A percentile compares a stretch with the other conserved stretches of the same genome.
Evolutionary conservation across 2,113 vertebrate genomes (phyloP).

Genomic region (Mesocricetus auratus): DNA sequence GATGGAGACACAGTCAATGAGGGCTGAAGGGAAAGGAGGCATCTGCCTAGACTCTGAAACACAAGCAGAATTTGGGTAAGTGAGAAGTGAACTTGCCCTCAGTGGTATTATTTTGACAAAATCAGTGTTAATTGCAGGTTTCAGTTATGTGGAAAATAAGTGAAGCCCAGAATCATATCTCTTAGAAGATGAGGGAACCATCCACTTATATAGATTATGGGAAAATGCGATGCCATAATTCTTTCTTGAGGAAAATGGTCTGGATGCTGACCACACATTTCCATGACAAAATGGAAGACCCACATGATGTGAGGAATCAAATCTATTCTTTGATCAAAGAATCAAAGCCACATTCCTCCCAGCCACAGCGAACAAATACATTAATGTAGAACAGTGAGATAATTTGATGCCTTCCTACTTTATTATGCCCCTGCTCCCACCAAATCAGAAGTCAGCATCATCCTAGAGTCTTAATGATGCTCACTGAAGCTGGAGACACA

Average conservation of each 20-base stretch:
- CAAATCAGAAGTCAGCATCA: neutral
- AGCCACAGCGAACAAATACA: neutral
- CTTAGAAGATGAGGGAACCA: neutral
- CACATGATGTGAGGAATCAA: neutral
- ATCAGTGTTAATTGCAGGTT: neutral
- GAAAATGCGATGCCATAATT: neutral
- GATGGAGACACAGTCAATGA: neutral
- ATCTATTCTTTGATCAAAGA: conserved; percentile 8
- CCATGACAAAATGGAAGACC: neutral
- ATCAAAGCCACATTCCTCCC: neutral
- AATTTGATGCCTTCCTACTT: neutral
- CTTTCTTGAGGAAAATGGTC: neutral
- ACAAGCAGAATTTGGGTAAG: neutral
- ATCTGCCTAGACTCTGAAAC: neutral
- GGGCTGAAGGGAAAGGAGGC: neutral
- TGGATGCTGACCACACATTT: neutral
- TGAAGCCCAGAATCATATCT: neutral
- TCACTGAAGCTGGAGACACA: neutral
- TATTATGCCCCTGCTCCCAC: accelerated
- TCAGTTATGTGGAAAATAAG: neutral
- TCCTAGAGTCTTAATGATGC: neutral
- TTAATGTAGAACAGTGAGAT: neutral
- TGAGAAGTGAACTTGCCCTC: neutral
- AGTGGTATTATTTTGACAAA: neutral
- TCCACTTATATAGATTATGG: neutral